Percentiles rank a stretch among this genome's conserved stretches.
Conservation (phyloP, 1,140 invertebrate species). For the Teleopsis dalmanni region DNA sequence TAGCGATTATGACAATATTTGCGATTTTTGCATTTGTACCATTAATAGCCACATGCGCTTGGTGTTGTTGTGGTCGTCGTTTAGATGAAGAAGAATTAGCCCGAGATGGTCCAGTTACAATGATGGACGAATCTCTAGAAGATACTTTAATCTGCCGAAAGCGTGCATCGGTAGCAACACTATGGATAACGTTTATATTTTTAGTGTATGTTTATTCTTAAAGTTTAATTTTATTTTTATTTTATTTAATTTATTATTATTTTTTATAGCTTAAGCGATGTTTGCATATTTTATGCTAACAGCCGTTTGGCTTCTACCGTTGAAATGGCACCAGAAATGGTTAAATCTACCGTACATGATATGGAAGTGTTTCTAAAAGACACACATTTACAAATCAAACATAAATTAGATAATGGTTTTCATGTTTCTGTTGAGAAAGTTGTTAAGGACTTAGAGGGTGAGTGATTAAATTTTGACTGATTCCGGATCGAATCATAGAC, state of each 20-base stretch:
- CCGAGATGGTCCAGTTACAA: slow-evolving; percentile 29
- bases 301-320: slow-evolving; percentile 50
- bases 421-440: slow-evolving; percentile 53
- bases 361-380: slow-evolving; percentile 52
- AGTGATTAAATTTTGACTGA: too few species aligned
- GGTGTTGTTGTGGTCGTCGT: slow-evolving; percentile 33
- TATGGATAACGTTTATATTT: slow-evolving; percentile 45
- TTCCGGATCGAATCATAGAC: too few species aligned
- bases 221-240: background rate
- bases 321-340: slow-evolving; percentile 47
- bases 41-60: slow-evolving; percentile 35
- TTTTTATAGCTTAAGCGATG: slow-evolving; percentile 34
- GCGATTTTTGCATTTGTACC: slow-evolving; percentile 39
- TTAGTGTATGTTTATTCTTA: slow-evolving; percentile 40
- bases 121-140: slow-evolving; percentile 33
- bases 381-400: slow-evolving; percentile 52
- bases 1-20: slow-evolving; percentile 41
- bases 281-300: slow-evolving; percentile 53
- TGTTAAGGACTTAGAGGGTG: slow-evolving; percentile 56
- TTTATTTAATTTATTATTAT: slow-evolving; percentile 1
- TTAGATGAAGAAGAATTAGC: slow-evolving; percentile 27
- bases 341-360: slow-evolving; percentile 52
- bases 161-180: slow-evolving; percentile 32
- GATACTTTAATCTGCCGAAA: slow-evolving; percentile 34
- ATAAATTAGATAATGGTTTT: slow-evolving; percentile 52